Conservation (phyloP, 2,888 invertebrate species). For the Emmelina monodactyla region DNA sequence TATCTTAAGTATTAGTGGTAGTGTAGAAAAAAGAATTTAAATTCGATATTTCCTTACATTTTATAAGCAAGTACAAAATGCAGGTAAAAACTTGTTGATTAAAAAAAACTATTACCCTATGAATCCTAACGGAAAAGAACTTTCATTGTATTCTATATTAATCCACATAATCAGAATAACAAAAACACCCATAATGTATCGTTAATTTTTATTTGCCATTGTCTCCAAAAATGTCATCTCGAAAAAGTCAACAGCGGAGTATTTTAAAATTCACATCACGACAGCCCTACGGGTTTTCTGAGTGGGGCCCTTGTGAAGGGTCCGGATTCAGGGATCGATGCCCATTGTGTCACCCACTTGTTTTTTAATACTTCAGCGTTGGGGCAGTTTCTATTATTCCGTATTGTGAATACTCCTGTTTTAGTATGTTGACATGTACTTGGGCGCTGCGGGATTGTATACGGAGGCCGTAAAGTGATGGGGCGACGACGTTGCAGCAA, state of each 20-base stretch:
- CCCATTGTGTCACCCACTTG: conserved; percentile 58
- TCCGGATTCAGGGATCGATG: conserved; percentile 26
- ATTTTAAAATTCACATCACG: conserved; percentile 31
- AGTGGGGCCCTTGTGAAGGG: not conserved
- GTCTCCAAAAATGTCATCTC: conserved; percentile 7
- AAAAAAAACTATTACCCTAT: too few relatives aligned
- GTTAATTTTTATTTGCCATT: too few relatives aligned
- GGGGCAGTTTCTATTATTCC: conserved; percentile 61
- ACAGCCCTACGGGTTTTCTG: not conserved
- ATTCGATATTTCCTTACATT: too few relatives aligned
- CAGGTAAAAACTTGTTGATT: too few relatives aligned
- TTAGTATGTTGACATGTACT: conserved; percentile 54
- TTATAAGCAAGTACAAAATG: too few relatives aligned
- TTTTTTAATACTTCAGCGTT: conserved; percentile 42
- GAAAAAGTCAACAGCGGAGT: conserved; percentile 25
- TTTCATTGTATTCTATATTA: too few relatives aligned
- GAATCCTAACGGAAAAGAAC: too few relatives aligned
- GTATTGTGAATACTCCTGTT: conserved; percentile 46
- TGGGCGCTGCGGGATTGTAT: conserved; percentile 21
- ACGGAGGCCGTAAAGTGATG: conserved; percentile 16
- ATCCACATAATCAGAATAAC: too few relatives aligned
- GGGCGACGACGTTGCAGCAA: conserved; percentile 12
- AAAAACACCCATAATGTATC: too few relatives aligned
- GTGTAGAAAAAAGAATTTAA: too few relatives aligned
- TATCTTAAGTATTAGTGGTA: too few relatives aligned